Evolutionary conservation across 2,888 invertebrate genomes (phyloP), one percentile per base, ranked within the genome.

Genomic region (Psococerastis gibbosa): DNA sequence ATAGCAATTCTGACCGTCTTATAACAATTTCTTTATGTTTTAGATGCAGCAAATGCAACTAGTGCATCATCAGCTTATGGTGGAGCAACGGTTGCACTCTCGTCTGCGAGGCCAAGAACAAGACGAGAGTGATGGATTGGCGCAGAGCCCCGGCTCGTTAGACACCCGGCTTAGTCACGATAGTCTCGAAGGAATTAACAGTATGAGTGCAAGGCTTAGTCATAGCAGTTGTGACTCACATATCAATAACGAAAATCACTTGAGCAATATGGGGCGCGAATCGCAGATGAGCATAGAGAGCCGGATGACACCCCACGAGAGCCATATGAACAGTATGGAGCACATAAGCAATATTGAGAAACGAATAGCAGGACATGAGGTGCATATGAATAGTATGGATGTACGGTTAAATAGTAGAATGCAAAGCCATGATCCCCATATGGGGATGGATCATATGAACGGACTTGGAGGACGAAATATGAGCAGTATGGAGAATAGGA

Each of bases 81-180:
- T 38, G 8, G 38, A 38, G 4, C 60, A 60, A 43, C 60, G 35
- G 22, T 46, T 57, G 49, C 57, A 56, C 43, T 60, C 55, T 50
- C 59, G 59, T 49, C 61, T 60, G 45, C 52, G 49, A 22, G 49
- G 45, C 18, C 47, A 38, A 15, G 18, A 50, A 46, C 45, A 45
- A 41, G 46, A 46, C 46, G 46, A 27, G 51, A 48, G 57, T 56
- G n/a, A n/a, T n/a, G 27, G 27, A 11, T 27, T 27, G 49, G 54
- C 54, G 50, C 45, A 44, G 53, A 48, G 17, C 38, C 41, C 3
- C 41, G 41, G 22, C 33, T 38, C 38, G 5, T 13, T 38, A 20
- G 38, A 38, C 9, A 38, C 17, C n/a, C 15, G 38, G 22, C 20
- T 38, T 4, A 38, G 22, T 22, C 38, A 38, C 20, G 38, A 38